These are phyloP conservation scores for human (Homo sapiens) DNA, from an alignment of 2,113 vertebrate species.

Conservation along the genomic window DNA sequence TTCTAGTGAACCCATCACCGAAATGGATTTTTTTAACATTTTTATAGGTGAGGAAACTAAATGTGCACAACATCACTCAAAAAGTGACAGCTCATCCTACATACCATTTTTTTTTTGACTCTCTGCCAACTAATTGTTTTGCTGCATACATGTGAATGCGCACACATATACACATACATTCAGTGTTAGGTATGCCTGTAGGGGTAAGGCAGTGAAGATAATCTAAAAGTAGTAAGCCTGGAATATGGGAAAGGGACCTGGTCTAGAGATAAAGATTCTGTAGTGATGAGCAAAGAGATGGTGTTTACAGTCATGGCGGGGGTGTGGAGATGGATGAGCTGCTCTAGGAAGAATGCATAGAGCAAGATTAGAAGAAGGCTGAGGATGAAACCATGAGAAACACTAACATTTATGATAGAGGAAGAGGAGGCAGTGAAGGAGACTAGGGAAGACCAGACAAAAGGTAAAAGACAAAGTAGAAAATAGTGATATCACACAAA, in stretches of 20 bases:
- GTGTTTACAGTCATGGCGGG: background rate
- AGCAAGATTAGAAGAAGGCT: background rate
- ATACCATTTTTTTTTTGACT: background rate
- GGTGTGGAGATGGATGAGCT: background rate
- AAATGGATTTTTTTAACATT: background rate
- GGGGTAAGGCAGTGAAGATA: background rate
- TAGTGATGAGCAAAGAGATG: background rate
- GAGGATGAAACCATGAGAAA: background rate
- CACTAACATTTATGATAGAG: background rate
- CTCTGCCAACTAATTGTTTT: background rate
- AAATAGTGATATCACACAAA: background rate
- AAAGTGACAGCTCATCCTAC: background rate
- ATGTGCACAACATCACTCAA: background rate
- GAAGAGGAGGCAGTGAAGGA: background rate
- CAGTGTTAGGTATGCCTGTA: background rate
- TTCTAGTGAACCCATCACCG: too few relatives aligned
- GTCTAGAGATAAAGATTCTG: background rate
- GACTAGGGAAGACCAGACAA: background rate
- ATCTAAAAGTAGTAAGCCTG: background rate
- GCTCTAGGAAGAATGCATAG: background rate
- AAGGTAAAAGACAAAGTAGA: background rate
- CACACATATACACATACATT: background rate
- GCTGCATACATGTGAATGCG: background rate
- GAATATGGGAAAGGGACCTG: background rate
- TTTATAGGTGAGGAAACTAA: background rate